phyloP scores from a whole-genome alignment of 2,113 vertebrate genomes.

The Dasyprocta punctata region DNA sequence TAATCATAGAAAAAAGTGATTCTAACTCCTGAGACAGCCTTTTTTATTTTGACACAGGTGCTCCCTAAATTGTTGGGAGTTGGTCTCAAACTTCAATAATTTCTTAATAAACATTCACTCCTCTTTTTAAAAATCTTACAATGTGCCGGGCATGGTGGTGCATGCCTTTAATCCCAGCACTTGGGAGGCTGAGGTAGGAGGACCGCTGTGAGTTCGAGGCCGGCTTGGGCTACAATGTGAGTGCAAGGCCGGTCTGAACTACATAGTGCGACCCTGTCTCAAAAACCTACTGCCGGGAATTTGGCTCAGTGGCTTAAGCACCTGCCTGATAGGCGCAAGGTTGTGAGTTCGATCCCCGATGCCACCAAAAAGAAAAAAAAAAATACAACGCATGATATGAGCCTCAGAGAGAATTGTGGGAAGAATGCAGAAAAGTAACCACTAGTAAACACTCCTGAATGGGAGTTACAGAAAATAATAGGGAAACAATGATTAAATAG shows the following conservation, averaged over 20 bases:
- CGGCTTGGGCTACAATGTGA: too few relatives aligned
- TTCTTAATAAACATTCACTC: constrained; percentile 47
- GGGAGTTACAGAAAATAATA: background rate
- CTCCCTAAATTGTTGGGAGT: background rate
- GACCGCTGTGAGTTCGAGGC: too few relatives aligned
- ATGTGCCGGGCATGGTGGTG: too few relatives aligned
- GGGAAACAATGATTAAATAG: background rate
- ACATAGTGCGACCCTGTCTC: too few relatives aligned
- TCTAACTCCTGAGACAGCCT: background rate
- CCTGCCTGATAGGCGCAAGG: too few relatives aligned
- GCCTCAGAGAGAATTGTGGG: background rate
- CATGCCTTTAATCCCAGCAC: too few relatives aligned
- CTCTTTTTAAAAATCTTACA: constrained; percentile 22
- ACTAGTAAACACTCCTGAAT: background rate
- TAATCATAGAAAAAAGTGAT: constrained; percentile 38
- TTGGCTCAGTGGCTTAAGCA: too few relatives aligned
- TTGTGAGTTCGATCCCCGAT: too few relatives aligned
- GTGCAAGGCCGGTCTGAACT: too few relatives aligned
- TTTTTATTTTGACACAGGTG: background rate
- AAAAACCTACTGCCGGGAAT: too few relatives aligned
- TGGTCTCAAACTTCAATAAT: background rate
- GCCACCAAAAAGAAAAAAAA: too few relatives aligned
- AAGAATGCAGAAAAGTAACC: constrained; percentile 17
- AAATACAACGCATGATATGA: background rate
- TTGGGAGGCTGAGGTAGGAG: too few relatives aligned